Evolutionary conservation across 2,888 invertebrate genomes (phyloP), one percentile per base, ranked within the genome.

Genomic region (Leptinotarsa juncta): DNA sequence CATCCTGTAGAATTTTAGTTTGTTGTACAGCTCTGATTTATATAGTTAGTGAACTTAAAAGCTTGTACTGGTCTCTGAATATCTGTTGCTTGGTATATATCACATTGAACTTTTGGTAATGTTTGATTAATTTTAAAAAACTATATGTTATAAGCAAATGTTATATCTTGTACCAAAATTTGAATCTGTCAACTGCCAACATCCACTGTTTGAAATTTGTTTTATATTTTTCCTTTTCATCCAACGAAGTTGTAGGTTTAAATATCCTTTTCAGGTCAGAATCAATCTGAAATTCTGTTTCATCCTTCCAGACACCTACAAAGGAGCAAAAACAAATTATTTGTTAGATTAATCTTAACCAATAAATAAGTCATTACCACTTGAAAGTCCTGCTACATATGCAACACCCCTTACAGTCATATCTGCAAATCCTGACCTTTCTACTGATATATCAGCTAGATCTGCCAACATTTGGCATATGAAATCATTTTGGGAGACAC

Each of bases 401-500:
- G 96, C 95, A 73, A 94, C 95, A 0, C 99, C 99, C 72, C 95
- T 89, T 53, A 94, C 94, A 2, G 97, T 94, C 90, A 95, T 94
- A 87, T 98, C 97, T 0, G 92, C 89, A 77, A 93, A 92, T 0
- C 88, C 86, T 0, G 95, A 91, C 51, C 97, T 90, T 85, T 96
- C 94, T 4, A 98, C 94, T 0, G 89, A 86, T 70, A 95, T 87
- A 0, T 92, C 93, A 0, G 94, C 94, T 71, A 97, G 89, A 86
- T 98, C 96, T 0, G 97, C 93, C 79, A 98, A 90, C 74, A 96
- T 88, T 87, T 98, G 97, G 81, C 96, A 93, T 62, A 98, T 90
- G 85, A 98, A 98, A 88, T 97, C 93, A 87, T 97, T 98, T 78
- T 93, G 93, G 0, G 97, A 94, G n/a, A 98, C 97, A n/a, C 98